Base-by-base conservation (phyloP, 2,797 vertebrate species). In the Lithobates pipiens region DNA sequence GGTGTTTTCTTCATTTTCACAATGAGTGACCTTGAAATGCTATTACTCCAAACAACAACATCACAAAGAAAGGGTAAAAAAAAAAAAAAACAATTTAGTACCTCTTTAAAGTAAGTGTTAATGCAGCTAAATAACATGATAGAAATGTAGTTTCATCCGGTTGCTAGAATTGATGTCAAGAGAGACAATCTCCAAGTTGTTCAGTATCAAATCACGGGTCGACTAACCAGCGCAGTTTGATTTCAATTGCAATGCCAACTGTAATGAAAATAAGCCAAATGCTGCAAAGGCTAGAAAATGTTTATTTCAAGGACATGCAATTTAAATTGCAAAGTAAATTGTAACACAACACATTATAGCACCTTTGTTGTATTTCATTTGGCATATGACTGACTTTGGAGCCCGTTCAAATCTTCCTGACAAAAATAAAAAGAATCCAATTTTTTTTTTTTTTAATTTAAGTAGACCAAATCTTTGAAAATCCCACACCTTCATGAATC, bases 181-280 rank as follows among this genome's bases (percentile, higher is more conserved):
- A 54, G 44, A 57, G 74, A 57, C 25, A 29, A 57, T 76, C 27
- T 76, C 27, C 9, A 76, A 76, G 46, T 76, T 54, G 74, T 25
- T 76, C 46, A 54, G 16, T 34, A 76, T 76, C 44, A 76, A 76
- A 76, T 57, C 29, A 76, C 27, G 46, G 72, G 39, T 46, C n/a
- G 39, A 46, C 44, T 54, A 76, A 76, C 74, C 74, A 57, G 27
- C 74, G 32, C 74, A 76, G 74, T 76, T 76, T 32, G 46, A 76
- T 76, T 54, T 76, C 74, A 76, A 76, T 34, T 57, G 46, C 46
- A 54, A 76, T 57, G 46, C 74, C 74, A 57, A 27, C 16, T 76
- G 74, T 21, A 76, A 76, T 76, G 25, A 76, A 57, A 74, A 46
- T 46, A 76, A 54, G 74, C 46, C 74, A 76, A 57, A 32, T 50